Evolutionary conservation across 2,797 vertebrate species (phyloP).

Genomic region (Enteromius paludinosus): DNA sequence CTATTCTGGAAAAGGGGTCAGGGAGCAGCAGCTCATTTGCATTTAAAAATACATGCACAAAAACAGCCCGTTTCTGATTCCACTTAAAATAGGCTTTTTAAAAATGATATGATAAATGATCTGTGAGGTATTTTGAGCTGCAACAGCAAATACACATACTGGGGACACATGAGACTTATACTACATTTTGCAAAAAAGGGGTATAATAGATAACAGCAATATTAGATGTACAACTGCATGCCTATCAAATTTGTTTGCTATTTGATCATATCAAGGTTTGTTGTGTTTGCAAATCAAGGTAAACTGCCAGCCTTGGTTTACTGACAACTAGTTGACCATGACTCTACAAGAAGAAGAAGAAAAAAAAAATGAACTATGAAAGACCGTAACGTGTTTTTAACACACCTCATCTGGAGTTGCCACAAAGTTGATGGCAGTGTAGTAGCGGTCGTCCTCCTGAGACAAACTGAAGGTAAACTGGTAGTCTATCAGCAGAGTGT

Average conservation of each 20-base stretch:
- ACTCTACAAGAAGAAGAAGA: neutral
- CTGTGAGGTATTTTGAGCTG: too few species aligned
- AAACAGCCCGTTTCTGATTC: too few species aligned
- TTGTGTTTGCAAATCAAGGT: neutral
- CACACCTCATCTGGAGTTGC: conserved; percentile 96
- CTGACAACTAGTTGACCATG: neutral
- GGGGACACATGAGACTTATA: too few species aligned
- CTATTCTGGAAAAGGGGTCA: too few species aligned
- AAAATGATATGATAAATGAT: too few species aligned
- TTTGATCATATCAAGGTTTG: conserved; percentile 2
- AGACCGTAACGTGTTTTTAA: neutral
- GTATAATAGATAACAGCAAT: neutral
- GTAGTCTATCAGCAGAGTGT: conserved; percentile 98
- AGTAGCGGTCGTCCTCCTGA: conserved; percentile 97
- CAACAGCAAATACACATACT: too few species aligned
- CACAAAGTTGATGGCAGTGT: conserved; percentile 98
- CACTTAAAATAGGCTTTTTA: too few species aligned
- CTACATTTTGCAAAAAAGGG: too few species aligned
- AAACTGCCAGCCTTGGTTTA: neutral
- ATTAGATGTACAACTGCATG: neutral
- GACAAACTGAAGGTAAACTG: conserved; percentile 99
- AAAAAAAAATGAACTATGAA: neutral
- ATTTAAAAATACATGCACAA: too few species aligned
- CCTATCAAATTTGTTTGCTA: neutral
- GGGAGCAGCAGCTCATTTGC: too few species aligned